Evolutionary conservation across 2,113 vertebrate species (phyloP), one percentile per base, ranked within the genome.

Genomic region (Phylloscopus trochilus): DNA sequence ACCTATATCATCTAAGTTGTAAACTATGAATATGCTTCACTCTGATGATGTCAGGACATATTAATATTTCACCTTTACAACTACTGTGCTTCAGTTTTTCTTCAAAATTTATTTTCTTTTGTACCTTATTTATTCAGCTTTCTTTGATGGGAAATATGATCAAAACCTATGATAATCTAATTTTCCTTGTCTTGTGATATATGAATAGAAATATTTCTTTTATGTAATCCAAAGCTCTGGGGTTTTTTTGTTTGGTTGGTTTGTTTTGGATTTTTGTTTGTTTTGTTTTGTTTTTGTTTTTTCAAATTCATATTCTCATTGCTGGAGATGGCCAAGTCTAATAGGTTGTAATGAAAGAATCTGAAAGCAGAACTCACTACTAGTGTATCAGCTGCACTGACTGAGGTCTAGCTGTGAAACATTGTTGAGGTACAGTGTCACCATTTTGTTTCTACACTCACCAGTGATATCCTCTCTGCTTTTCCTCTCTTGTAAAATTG

Each of bases 381-480:
- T 60, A 56, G 11, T 35, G 4, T n/a, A 33, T 31, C 4, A 52
- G 1, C 63, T 47, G 10, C 28, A 37, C 24, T 73, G 31, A 13
- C 31, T 63, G 46, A 86, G 16, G 69, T 15, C 26, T 62, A 53
- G 12, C 8, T 6, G 43, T 78, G 33, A 81, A 63, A 39, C 27
- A 58, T 7, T 35, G 4, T 70, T 0, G 0, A 52, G 41, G 41
- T 72, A 39, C 20, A 24, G 26, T 20, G 8, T 10, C 20, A 52
- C 2, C 44, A 2, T 59, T 82, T 68, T 87, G 9, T 51, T 16
- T 72, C 35, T 79, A 55, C 24, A 22, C 3, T 59, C 43, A 53
- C 31, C 30, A 51, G 5, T 56, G 28, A 21, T 17, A 35, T 6
- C 6, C 17, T 33, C 63, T 59, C 33, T 81, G 15, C 6, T 20